phyloP scores from a whole-genome alignment of 2,888 invertebrate genomes.

The Drosophila percnosoma region DNA sequence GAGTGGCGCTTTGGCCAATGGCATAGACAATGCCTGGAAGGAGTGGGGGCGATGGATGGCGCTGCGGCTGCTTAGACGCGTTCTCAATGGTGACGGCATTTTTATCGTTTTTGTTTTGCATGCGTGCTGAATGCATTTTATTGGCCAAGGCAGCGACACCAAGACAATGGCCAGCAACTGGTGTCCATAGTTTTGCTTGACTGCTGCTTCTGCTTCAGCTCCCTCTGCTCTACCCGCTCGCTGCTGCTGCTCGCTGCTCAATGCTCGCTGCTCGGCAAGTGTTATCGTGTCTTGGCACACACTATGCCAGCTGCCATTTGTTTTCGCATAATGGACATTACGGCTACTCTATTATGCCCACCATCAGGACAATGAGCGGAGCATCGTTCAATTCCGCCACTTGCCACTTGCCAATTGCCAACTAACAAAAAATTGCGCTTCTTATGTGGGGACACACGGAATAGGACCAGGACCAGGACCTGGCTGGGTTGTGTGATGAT shows the following conservation, averaged over 20 bases:
- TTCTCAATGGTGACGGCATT: conserved; percentile 78
- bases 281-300: conserved; percentile 62
- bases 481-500: conserved; percentile 18
- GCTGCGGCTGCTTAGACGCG: conserved; percentile 72
- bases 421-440: conserved; percentile 41
- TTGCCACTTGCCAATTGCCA: conserved; percentile 23
- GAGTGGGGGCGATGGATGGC: conserved; percentile 49
- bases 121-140: conserved; percentile 75
- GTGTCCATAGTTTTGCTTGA: conserved; percentile 51
- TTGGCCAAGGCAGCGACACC: conserved; percentile 62
- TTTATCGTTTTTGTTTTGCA: conserved; percentile 75
- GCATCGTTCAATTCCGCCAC: conserved; percentile 45
- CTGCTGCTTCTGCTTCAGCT: conserved; percentile 3
- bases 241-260: conserved; percentile 18
- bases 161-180: conserved; percentile 72
- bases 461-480: not conserved
- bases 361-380: conserved; percentile 60
- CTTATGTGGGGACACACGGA: conserved; percentile 17
- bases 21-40: conserved; percentile 71
- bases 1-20: conserved; percentile 71
- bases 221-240: not conserved
- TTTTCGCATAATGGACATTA: conserved; percentile 85
- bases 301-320: conserved; percentile 81
- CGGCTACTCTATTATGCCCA: conserved; percentile 77
- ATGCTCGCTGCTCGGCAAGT: conserved; percentile 22